Conservation (phyloP, 2,113 vertebrate species). For the Pholis gunnellus region DNA sequence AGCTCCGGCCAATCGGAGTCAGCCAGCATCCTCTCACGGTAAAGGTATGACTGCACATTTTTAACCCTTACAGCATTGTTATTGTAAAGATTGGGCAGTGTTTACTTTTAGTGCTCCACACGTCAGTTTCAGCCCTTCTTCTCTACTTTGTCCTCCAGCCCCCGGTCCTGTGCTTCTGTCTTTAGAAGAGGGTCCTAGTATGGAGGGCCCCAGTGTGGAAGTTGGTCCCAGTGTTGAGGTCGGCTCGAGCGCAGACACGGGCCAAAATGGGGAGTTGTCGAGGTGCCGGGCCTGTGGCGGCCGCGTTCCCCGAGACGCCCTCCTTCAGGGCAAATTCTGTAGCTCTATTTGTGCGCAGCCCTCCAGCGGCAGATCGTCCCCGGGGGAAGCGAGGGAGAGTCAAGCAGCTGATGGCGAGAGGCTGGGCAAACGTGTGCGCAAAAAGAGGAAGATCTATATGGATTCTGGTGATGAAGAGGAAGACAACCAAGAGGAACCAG, state of each 20-base stretch:
- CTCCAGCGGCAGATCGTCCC: constrained; percentile 83
- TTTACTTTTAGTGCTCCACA: not conserved
- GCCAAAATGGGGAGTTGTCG: constrained; percentile 70
- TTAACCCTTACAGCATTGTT: not conserved
- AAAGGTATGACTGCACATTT: constrained; percentile 50
- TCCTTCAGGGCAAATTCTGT: constrained; percentile 86
- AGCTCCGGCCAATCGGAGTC: constrained; percentile 53
- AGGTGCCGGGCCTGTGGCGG: constrained; percentile 80
- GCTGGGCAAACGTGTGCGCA: constrained; percentile 88
- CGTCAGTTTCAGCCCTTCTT: not conserved
- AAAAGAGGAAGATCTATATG: constrained; percentile 92
- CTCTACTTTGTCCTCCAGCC: constrained; percentile 44
- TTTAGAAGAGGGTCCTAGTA: constrained; percentile 66
- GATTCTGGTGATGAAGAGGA: constrained; percentile 93
- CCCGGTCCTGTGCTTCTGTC: constrained; percentile 67
- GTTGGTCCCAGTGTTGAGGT: constrained; percentile 72
- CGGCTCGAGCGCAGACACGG: constrained; percentile 48
- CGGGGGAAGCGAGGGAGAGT: constrained; percentile 77
- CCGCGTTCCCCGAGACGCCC: constrained; percentile 76
- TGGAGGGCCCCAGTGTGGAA: constrained; percentile 66
- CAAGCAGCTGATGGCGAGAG: constrained; percentile 83
- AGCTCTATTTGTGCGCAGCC: constrained; percentile 83
- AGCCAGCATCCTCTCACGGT: constrained; percentile 62
- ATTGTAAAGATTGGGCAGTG: constrained; percentile 6
- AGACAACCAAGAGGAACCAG: constrained; percentile 89